Evolutionary conservation across 1,140 invertebrate genomes (phyloP), one percentile per base, ranked within the genome.

Genomic region (Aphaenogaster ashmeadi): DNA sequence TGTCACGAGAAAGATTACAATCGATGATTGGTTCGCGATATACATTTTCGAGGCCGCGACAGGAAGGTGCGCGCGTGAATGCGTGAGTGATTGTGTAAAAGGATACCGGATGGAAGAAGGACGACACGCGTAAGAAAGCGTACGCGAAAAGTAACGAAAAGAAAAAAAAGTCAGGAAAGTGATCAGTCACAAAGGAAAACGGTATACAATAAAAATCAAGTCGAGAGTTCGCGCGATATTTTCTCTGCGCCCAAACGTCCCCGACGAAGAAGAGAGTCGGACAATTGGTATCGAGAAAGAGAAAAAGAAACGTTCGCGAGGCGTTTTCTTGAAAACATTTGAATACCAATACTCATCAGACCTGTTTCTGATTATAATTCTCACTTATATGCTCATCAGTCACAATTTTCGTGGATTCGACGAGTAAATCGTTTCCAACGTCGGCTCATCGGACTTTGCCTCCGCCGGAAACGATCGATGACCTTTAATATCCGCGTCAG

Each of bases 341-440:
- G 94, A 95, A 95, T 95, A 95, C 94, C 94, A 95, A 95, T 95
- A 95, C 93, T 90, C 71, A 93, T 91, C 54, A 79, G 74, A 88
- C 79, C 60, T 83, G 86, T 87, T 80, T 89, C 58, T 64, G 52
- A 79, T 85, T 62, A 52, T 64, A 87, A 87, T 47, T 87, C 83
- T 67, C 15, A 56, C 64, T 58, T 67, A 33, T 84, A 60, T 47
- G 69, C 6, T 69, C 56, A 67, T 84, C 47, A 41, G 66, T 84
- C 36, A 60, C 72, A 50, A 83, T 79, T 67, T 67, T 60, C 72
- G 64, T 66, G 64, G n/a, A 81, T 47, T 71, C 88, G 41, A 41
- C 11, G 38, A 71, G 3, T 62, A 75, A 47, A 66, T 64, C 54
- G 66, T n/a, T 79, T 79, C 18, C 56, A 41, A 47, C 44, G 62